phyloP scores from a whole-genome alignment of 2,888 invertebrate species.

The Tetrapedia diversipes region DNA sequence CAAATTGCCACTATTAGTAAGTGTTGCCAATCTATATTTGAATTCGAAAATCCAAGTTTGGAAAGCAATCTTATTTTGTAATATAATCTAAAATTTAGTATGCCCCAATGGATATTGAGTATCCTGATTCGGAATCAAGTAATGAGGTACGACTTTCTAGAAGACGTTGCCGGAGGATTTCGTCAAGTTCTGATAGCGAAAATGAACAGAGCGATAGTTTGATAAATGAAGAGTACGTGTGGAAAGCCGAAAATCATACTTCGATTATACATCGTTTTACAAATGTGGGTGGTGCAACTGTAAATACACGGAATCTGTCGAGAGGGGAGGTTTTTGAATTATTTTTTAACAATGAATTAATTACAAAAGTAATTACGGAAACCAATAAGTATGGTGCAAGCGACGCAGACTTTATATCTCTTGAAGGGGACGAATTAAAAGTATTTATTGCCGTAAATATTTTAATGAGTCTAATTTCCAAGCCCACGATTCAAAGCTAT shows the following conservation, averaged over 20 bases:
- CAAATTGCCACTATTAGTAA: slow-evolving; percentile 15
- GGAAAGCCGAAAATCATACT: too few relatives aligned
- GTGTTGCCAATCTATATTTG: slow-evolving; percentile 27
- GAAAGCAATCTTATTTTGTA: slow-evolving; percentile 26
- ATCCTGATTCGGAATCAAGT: slow-evolving; percentile 42
- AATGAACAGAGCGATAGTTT: too few relatives aligned
- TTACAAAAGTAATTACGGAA: slow-evolving; percentile 45
- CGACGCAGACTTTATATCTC: too few relatives aligned
- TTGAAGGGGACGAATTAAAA: too few relatives aligned
- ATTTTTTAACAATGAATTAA: slow-evolving; percentile 50
- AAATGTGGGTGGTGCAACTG: slow-evolving; percentile 31
- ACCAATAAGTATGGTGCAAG: too few relatives aligned
- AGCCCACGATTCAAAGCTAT: slow-evolving; percentile 42
- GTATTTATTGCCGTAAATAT: slow-evolving; percentile 64
- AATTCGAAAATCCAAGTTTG: slow-evolving; percentile 17
- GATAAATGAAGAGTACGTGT: too few relatives aligned
- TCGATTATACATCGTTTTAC: slow-evolving; percentile 47
- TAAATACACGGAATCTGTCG: slow-evolving; percentile 30
- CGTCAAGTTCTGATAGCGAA: too few relatives aligned
- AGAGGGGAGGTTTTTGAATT: slow-evolving; percentile 46
- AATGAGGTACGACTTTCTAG: too few relatives aligned
- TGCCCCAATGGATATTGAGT: slow-evolving; percentile 37
- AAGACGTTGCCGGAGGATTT: too few relatives aligned
- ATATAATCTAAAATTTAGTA: slow-evolving; percentile 41
- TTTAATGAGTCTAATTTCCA: slow-evolving; percentile 65